Evolutionary conservation across 2,113 vertebrate species (phyloP), one percentile per base, ranked within the genome.

Genomic region (Tringa solitaria): DNA sequence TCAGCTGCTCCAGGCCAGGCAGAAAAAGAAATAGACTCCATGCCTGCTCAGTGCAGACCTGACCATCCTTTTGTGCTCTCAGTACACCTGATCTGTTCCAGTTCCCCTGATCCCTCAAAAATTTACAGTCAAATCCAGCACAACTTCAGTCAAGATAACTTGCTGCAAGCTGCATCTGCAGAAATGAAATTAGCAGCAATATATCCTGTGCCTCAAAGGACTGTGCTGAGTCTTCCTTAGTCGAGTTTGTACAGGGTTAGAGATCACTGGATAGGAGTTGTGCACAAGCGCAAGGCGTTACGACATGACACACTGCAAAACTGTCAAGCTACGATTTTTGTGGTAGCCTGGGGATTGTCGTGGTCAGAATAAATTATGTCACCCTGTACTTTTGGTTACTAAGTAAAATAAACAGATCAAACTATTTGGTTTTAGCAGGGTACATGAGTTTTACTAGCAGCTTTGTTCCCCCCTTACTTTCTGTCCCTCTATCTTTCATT

Each of bases 381-480:
- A 67, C 72, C 43, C 65, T 27, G 43, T 63, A 86, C 59, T 76
- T 94, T 88, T 39, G 30, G 90, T 95, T 95, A 90, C 90, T 70
- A 96, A 90, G 90, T 67, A 79, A 96, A 97, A 96, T 46, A 94
- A 96, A 96, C 84, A 95, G 69, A 91, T 79, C 20, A 65, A 70
- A 59, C 14, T 46, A 8, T 75, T 61, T 51, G 41, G 39, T 80
- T 74, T 95, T 81, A 92, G 46, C 14, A n/a, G 86, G 78, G 75
- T 63, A 33, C 15, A 0, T 59, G 8, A 72, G 35, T 69, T 91
- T 69, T 41, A 53, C 33, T 17, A 12, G 75, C 27, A 3, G 33
- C 57, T 88, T 74, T 92, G 4, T 63, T 81, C 46, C 46, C 68
- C 80, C 43, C 50, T 74, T 74, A 37, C 54, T 83, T 73, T 32